Base-by-base conservation (phyloP, 1,140 invertebrate genomes). In the Doryteuthis pealeii region DNA sequence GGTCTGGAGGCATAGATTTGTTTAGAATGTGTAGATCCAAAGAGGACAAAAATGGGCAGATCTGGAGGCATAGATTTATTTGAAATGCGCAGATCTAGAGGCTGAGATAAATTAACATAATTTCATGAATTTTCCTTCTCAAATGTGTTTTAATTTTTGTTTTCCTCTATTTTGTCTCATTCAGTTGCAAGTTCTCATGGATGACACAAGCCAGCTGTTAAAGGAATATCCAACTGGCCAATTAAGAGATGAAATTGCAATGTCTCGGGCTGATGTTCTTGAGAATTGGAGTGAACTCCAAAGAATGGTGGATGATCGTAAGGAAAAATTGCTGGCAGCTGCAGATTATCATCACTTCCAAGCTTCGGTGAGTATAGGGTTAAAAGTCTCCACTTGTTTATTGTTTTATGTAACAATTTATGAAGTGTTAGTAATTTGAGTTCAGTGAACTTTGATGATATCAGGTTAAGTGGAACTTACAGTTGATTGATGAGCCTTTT, bases 271-370 rank as follows among this genome's bases (percentile, higher is more conserved):
- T 30, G 91, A 94, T 18, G 93, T 99, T 0, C 90, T 95, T 0
- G 91, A 93, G 5, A 94, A 94, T 74, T 99, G 97, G 96, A 92
- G 93, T 68, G 91, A 92, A 65, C 88, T 99, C 15, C 94, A 96
- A 81, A 92, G 95, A 77, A 91, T 92, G 8, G 93, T 95, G 0
- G 92, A 93, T 28, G 90, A 92, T 54, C 90, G 96, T 67, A 91
- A 92, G 68, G 93, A 94, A 81, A 91, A 94, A 74, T 89, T 99
- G 30, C 92, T 95, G 77, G 94, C 94, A 26, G 94, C 95, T 71
- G 93, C 94, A 68, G 94, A 97, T 86, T 89, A 98, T 49, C 96
- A 98, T 81, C 91, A 93, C 81, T 98, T 98, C 89, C 86, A 93
- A 0, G 92, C 94, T 26, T 90, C 92, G 83, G 92, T 92, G 76